phyloP scores from a whole-genome alignment of 2,797 vertebrate species.

The Lepus townsendii region DNA sequence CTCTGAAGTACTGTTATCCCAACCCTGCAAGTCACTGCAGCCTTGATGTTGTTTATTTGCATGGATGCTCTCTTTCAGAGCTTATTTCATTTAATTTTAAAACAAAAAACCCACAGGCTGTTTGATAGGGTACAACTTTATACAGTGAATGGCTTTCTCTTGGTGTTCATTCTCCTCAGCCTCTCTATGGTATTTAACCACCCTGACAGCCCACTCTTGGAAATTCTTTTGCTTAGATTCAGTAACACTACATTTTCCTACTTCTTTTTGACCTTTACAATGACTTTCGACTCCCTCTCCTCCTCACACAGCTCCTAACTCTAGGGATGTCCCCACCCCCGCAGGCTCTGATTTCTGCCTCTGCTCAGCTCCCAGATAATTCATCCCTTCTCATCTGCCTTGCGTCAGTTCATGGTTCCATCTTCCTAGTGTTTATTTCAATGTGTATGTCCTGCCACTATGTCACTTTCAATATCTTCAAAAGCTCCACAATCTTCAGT shows the following conservation, averaged over 20 bases:
- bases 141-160: constrained; percentile 72
- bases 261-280: constrained; percentile 67
- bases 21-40: constrained; percentile 14
- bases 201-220: constrained; percentile 72
- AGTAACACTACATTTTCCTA: constrained; percentile 11
- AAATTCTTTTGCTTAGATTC: constrained; percentile 72
- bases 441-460: not conserved
- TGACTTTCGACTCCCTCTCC: not conserved
- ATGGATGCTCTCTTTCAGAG: constrained; percentile 53
- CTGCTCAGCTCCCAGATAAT: not conserved
- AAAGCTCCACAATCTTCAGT: not conserved
- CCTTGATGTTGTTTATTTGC: constrained; percentile 33
- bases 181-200: constrained; percentile 64
- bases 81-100: constrained; percentile 67
- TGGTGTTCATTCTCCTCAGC: constrained; percentile 1
- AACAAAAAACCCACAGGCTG: constrained; percentile 55
- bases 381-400: not conserved
- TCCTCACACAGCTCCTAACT: not conserved
- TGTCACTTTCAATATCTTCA: not conserved
- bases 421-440: constrained; percentile 20
- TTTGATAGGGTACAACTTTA: not conserved
- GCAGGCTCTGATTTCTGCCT: not conserved
- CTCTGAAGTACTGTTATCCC: not conserved
- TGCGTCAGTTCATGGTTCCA: not conserved
- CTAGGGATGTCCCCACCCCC: not conserved